phyloP scores from a whole-genome alignment of 23 tunicate species.

The Trididemnum nubilum region DNA sequence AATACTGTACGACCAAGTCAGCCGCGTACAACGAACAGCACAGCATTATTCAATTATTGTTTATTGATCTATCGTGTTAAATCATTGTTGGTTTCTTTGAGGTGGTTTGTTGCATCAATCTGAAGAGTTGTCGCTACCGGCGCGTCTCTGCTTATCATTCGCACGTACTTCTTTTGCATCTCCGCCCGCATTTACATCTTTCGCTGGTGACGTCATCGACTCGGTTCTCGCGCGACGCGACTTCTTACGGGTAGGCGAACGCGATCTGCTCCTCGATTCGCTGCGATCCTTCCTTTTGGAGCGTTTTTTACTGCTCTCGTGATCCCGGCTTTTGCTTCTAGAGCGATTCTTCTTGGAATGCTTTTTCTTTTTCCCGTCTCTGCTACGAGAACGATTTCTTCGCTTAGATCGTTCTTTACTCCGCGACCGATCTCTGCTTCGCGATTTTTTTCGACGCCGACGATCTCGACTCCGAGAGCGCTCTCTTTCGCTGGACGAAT shows the following conservation, averaged over 20 bases:
- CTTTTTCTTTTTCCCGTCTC: constrained; percentile 13
- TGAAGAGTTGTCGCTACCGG: neutral
- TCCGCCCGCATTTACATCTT: constrained; percentile 1
- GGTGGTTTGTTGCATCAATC: too few relatives aligned
- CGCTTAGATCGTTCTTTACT: constrained; percentile 10
- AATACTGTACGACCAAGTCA: too few relatives aligned
- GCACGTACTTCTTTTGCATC: neutral
- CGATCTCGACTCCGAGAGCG: constrained; percentile 11
- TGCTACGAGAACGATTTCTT: constrained; percentile 18
- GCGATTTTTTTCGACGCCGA: neutral
- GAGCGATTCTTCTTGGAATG: constrained; percentile 21
- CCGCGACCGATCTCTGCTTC: neutral
- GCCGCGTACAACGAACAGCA: too few relatives aligned
- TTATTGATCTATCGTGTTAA: too few relatives aligned
- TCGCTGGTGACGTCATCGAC: neutral
- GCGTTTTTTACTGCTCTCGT: neutral
- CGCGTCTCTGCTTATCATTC: neutral
- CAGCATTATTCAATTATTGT: too few relatives aligned
- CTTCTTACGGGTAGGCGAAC: constrained; percentile 5
- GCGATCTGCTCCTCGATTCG: constrained; percentile 7
- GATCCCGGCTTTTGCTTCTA: constrained; percentile 17
- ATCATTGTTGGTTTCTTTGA: too few relatives aligned
- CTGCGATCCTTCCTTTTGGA: neutral
- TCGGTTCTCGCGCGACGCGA: constrained; percentile 9
- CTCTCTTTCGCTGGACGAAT: neutral